Conservation (phyloP, 2,797 vertebrate species). For the Protonibea diacanthus region DNA sequence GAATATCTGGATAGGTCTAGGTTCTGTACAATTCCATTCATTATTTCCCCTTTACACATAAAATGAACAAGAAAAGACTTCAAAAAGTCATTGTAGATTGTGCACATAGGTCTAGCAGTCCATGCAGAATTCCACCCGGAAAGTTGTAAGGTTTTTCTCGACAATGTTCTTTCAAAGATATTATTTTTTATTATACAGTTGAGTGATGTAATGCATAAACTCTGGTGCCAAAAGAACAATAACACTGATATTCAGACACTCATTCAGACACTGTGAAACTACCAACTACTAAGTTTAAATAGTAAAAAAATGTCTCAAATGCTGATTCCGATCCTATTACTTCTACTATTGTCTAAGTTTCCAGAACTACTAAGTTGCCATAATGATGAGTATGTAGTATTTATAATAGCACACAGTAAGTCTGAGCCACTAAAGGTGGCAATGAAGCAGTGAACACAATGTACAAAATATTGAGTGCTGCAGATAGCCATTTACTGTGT, state of each 20-base stretch:
- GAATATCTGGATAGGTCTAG: slow-evolving; percentile 33
- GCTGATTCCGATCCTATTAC: neutral
- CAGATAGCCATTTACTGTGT: slow-evolving; percentile 42
- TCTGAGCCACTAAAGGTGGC: slow-evolving; percentile 16
- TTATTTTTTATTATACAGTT: slow-evolving; percentile 4
- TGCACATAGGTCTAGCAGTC: slow-evolving; percentile 11
- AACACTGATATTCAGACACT: slow-evolving; percentile 22
- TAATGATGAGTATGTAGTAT: slow-evolving; percentile 28
- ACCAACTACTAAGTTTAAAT: neutral
- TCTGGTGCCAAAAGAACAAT: slow-evolving; percentile 31
- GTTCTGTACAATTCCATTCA: slow-evolving; percentile 30
- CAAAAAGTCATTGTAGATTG: slow-evolving; percentile 43
- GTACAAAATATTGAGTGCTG: slow-evolving; percentile 39
- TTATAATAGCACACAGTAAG: slow-evolving; percentile 10
- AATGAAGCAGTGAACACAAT: slow-evolving; percentile 28
- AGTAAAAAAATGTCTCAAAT: neutral
- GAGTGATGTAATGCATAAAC: slow-evolving; percentile 31
- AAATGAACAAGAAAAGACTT: slow-evolving; percentile 24
- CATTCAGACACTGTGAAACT: slow-evolving; percentile 22
- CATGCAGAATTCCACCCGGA: slow-evolving; percentile 22
- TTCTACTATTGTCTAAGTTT: slow-evolving; percentile 4
- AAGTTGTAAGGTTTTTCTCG: slow-evolving; percentile 28
- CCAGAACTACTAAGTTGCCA: slow-evolving; percentile 2
- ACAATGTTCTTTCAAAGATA: slow-evolving; percentile 13
- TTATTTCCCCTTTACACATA: slow-evolving; percentile 32